phyloP scores from a whole-genome alignment of 2,797 vertebrate species.

The Aulostomus chinensis region DNA sequence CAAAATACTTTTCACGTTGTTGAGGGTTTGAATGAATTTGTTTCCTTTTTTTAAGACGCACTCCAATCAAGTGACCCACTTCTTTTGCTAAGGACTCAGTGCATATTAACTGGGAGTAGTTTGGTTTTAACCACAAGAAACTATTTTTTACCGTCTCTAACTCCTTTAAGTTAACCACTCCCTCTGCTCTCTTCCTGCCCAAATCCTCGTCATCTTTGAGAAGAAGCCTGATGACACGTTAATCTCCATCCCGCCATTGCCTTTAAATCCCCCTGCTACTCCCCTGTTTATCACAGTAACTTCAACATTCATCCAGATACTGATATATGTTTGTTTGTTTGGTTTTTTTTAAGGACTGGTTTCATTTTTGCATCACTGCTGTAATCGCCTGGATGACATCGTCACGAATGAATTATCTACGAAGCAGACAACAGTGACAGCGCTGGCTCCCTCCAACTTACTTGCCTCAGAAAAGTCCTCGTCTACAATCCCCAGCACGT shows the following conservation, averaged over 20 bases:
- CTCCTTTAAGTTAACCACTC: slow-evolving; percentile 27
- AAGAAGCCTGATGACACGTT: slow-evolving; percentile 32
- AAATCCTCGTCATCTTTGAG: slow-evolving; percentile 41
- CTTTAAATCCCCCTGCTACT: slow-evolving; percentile 19
- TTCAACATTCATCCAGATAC: neutral
- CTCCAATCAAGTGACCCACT: slow-evolving; percentile 57
- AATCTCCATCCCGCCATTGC: slow-evolving; percentile 29
- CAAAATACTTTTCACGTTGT: slow-evolving; percentile 43
- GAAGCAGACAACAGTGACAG: no score
- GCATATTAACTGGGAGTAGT: slow-evolving; percentile 34
- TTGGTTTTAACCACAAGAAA: slow-evolving; percentile 32
- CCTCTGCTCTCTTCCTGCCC: slow-evolving; percentile 11
- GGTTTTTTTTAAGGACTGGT: no score
- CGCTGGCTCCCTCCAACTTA: no score
- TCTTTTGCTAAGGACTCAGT: no score
- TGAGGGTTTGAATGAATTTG: slow-evolving; percentile 51
- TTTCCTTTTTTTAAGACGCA: no score
- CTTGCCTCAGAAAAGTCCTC: no score
- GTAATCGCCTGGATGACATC: no score
- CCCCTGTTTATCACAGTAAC: slow-evolving; percentile 9
- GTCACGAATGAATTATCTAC: no score
- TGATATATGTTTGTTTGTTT: no score
- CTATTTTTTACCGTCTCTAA: slow-evolving; percentile 17
- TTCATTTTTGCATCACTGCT: no score
- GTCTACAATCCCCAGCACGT: no score